phyloP scores from a whole-genome alignment of 92 coral and sea anemone genomes.

The Heteractis magnifica region DNA sequence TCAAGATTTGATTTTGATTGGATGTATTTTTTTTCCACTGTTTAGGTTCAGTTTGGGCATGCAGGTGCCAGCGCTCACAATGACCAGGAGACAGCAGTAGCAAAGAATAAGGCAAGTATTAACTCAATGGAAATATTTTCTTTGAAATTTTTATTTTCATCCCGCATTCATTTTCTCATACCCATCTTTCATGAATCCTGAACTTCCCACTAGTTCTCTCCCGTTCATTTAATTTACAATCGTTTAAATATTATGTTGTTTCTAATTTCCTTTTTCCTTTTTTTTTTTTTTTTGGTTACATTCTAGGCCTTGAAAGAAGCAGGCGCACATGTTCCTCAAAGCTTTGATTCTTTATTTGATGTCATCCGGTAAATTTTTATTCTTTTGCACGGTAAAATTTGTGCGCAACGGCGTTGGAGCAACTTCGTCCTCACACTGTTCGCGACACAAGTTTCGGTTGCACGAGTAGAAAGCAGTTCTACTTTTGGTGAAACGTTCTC shows the following conservation, averaged over 20 bases:
- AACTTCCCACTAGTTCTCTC: not conserved
- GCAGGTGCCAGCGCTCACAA: slow-evolving; percentile 99
- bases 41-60: slow-evolving; percentile 97
- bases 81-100: slow-evolving; percentile 87
- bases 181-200: too few species aligned
- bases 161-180: not conserved
- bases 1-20: not conserved
- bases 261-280: not conserved
- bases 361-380: slow-evolving; percentile 65
- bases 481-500: too few species aligned
- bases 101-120: slow-evolving; percentile 76
- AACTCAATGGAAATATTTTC: too few species aligned
- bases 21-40: not conserved
- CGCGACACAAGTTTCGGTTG: too few species aligned
- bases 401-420: not conserved
- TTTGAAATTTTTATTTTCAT: not conserved
- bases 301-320: slow-evolving; percentile 86
- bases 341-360: slow-evolving; percentile 90
- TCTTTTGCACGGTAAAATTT: not conserved
- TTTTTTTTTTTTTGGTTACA: not conserved
- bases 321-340: slow-evolving; percentile 91
- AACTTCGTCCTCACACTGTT: too few species aligned
- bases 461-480: too few species aligned
- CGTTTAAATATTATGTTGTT: not conserved
- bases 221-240: not conserved